phyloP scores from a whole-genome alignment of 2,888 invertebrate species.

The Metalampra italica region DNA sequence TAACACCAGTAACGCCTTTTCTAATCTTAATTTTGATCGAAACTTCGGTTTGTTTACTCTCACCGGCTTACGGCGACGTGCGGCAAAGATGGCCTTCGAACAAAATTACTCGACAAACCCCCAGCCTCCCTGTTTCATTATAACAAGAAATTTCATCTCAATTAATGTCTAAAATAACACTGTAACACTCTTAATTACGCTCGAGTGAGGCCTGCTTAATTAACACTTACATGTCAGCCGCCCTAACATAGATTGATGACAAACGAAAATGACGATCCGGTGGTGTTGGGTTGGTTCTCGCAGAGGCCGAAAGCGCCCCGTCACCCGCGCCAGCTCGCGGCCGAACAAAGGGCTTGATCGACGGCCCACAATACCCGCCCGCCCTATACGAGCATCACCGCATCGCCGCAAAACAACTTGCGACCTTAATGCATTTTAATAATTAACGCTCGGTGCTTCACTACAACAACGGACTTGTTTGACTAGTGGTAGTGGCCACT shows the following conservation, averaged over 20 bases:
- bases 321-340: conserved; percentile 58
- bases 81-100: conserved; percentile 53
- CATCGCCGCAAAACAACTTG: conserved; percentile 52
- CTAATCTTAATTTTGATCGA: conserved; percentile 64
- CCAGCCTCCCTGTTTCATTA: conserved; percentile 53
- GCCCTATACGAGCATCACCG: neutral
- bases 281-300: conserved; percentile 56
- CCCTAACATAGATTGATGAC: conserved; percentile 78
- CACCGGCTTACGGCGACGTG: conserved; percentile 46
- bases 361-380: conserved; percentile 45
- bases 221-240: conserved; percentile 77
- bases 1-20: conserved; percentile 56
- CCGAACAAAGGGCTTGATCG: conserved; percentile 59
- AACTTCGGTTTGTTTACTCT: conserved; percentile 64
- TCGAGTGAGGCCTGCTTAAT: conserved; percentile 76
- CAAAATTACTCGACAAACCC: conserved; percentile 54
- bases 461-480: conserved; percentile 14
- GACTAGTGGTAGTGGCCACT: neutral
- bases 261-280: conserved; percentile 75
- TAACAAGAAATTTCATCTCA: conserved; percentile 76
- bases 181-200: conserved; percentile 77
- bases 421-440: conserved; percentile 70
- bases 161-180: conserved; percentile 78
- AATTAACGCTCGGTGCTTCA: conserved; percentile 50
- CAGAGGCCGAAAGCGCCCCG: conserved; percentile 49